phyloP scores from a whole-genome alignment of 92 coral and sea anemone species.

The Muricea muricata region DNA sequence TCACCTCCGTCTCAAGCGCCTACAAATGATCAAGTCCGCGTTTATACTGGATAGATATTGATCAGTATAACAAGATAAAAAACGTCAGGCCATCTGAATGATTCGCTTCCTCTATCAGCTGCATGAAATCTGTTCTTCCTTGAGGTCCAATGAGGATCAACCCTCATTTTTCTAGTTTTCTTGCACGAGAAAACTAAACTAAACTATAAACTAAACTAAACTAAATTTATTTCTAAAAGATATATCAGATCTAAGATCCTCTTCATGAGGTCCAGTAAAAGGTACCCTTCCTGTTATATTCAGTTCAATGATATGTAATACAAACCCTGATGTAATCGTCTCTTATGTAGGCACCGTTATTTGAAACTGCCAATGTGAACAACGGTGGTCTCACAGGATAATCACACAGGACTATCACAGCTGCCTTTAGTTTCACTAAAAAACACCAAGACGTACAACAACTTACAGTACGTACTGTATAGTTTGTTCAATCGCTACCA shows the following conservation, averaged over 20 bases:
- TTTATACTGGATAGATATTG: neutral
- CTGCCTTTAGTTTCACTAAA: slow-evolving; percentile 62
- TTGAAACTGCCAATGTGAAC: slow-evolving; percentile 52
- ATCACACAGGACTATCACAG: slow-evolving; percentile 78
- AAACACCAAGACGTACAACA: neutral
- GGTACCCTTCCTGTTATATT: too few relatives aligned
- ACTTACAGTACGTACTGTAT: neutral
- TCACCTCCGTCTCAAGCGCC: slow-evolving; percentile 94
- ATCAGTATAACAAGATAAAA: too few relatives aligned
- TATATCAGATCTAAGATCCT: neutral
- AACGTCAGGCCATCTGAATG: too few relatives aligned
- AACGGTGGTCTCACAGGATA: slow-evolving; percentile 90
- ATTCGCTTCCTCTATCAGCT: too few relatives aligned
- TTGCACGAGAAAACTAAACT: too few relatives aligned
- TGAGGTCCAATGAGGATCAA: too few relatives aligned
- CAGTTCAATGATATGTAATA: too few relatives aligned
- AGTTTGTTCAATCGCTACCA: too few relatives aligned
- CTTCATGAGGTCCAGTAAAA: neutral
- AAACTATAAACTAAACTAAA: too few relatives aligned
- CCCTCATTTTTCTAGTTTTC: too few relatives aligned
- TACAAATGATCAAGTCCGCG: slow-evolving; percentile 19
- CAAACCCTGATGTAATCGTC: slow-evolving; percentile 61
- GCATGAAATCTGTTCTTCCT: too few relatives aligned
- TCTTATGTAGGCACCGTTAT: slow-evolving; percentile 43
- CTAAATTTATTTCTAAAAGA: too few relatives aligned